Percentiles rank a stretch among this genome's conserved stretches.
Conservation (phyloP, 2,113 vertebrate genomes). For the Xenotilapia flavipinnis region DNA sequence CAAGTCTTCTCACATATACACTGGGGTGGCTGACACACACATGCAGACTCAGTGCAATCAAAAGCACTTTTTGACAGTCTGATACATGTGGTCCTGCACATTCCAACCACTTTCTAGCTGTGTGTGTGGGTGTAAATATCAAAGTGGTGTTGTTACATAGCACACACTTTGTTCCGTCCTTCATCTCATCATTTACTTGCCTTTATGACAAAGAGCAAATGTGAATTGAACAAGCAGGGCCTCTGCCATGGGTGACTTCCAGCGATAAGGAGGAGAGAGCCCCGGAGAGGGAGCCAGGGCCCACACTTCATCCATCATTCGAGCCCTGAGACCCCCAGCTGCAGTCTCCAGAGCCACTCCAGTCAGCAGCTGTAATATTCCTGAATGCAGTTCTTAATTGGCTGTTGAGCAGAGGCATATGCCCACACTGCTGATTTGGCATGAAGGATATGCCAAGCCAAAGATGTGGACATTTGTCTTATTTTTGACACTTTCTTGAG, state of each 20-base stretch:
- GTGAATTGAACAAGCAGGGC: constrained; percentile 37
- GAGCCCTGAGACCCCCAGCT: neutral
- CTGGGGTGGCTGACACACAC: neutral
- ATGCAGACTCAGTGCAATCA: constrained; percentile 14
- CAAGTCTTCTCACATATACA: neutral
- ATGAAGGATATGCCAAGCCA: neutral
- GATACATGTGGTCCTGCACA: neutral
- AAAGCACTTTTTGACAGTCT: constrained; percentile 39
- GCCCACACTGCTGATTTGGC: neutral
- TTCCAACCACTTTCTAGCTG: neutral
- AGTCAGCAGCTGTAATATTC: neutral
- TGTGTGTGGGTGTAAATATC: neutral
- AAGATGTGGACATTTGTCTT: neutral
- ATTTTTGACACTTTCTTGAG: neutral
- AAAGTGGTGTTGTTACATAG: constrained; percentile 5
- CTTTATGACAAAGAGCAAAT: constrained; percentile 41
- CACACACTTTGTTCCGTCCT: neutral
- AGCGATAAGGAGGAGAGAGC: constrained; percentile 18
- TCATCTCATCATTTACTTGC: neutral
- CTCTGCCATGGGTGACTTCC: constrained; percentile 24
- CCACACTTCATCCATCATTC: constrained; percentile 37
- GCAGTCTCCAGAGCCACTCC: neutral
- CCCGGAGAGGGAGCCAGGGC: neutral
- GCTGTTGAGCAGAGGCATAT: neutral
- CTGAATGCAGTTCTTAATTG: neutral